A percentile compares a stretch with the other conserved stretches of the same genome.
Conservation (phyloP, 2,888 invertebrate species). For the Apotomis betuletana region DNA sequence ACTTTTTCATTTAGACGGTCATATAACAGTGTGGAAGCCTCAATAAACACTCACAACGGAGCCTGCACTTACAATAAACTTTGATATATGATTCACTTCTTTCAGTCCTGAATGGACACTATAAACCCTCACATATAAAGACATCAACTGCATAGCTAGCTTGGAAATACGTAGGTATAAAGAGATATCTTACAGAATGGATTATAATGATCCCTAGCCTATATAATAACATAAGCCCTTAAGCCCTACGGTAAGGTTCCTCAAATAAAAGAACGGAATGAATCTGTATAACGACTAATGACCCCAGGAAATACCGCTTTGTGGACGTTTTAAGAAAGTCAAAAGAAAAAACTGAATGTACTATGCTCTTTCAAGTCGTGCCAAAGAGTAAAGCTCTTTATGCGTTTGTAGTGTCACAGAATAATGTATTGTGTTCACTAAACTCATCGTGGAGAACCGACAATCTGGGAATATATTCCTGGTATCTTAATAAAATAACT, state of each 20-base stretch:
- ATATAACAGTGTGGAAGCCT: not conserved
- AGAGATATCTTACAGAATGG: not conserved
- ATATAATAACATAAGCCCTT: slow-evolving; percentile 5
- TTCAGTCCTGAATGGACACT: slow-evolving; percentile 19
- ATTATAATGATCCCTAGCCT: slow-evolving; percentile 20
- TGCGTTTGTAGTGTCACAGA: not conserved
- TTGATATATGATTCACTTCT: slow-evolving; percentile 33
- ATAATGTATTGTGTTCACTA: no score
- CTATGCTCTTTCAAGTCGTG: slow-evolving; percentile 16
- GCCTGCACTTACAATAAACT: slow-evolving; percentile 29
- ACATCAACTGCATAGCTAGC: not conserved
- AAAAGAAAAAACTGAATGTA: slow-evolving; percentile 31
- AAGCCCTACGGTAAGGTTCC: slow-evolving; percentile 10
- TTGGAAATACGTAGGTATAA: not conserved
- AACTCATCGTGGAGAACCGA: no score
- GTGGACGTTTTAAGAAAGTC: slow-evolving; percentile 32
- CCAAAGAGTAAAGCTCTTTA: slow-evolving; percentile 5
- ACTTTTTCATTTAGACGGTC: not conserved
- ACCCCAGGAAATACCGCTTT: slow-evolving; percentile 34
- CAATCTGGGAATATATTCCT: no score
- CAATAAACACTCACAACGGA: slow-evolving; percentile 5
- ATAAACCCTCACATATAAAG: slow-evolving; percentile 7
- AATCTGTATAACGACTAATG: slow-evolving; percentile 39
- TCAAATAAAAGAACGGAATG: slow-evolving; percentile 22
- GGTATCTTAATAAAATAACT: no score